These are phyloP conservation scores for Anomalospiza imberbis DNA, from an alignment of 2,797 vertebrate species.

Conservation along the genomic window DNA sequence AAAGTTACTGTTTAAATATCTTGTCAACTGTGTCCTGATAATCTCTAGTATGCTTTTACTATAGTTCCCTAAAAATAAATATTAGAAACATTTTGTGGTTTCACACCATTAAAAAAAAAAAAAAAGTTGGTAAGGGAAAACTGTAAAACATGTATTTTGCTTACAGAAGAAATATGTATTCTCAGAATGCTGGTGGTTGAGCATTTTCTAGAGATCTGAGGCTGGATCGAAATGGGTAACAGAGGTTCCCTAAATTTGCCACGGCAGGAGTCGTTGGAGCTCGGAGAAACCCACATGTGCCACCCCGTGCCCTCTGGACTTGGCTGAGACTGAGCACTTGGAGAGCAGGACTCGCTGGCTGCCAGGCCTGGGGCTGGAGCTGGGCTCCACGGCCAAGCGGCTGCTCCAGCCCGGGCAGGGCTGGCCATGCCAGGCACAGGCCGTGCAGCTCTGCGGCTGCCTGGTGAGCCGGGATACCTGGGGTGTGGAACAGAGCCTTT, in stretches of 20 bases:
- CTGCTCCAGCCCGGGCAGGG: not conserved
- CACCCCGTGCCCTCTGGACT: not conserved
- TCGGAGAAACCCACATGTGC: not conserved
- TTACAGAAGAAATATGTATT: not conserved
- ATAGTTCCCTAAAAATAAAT: not conserved
- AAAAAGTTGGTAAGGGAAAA: not conserved
- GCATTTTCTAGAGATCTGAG: not conserved
- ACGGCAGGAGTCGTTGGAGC: not conserved
- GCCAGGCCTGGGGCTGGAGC: not conserved
- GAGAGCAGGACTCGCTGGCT: not conserved
- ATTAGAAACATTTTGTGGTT: constrained; percentile 31
- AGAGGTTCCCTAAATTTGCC: not conserved
- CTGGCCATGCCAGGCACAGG: not conserved
- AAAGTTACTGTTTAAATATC: not conserved
- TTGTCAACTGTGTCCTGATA: not conserved
- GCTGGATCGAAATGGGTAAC: not conserved
- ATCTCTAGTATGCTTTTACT: not conserved
- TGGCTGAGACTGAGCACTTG: not conserved
- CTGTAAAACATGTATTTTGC: constrained; percentile 3
- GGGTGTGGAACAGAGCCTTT: not conserved
- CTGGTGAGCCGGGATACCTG: not conserved
- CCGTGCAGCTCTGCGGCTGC: not conserved
- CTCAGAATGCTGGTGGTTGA: not conserved
- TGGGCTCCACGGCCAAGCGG: not conserved
- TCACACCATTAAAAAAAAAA: not conserved